Evolutionary conservation across 2,888 invertebrate genomes (phyloP), one percentile per base, ranked within the genome.

Genomic region (Agrilus mali): DNA sequence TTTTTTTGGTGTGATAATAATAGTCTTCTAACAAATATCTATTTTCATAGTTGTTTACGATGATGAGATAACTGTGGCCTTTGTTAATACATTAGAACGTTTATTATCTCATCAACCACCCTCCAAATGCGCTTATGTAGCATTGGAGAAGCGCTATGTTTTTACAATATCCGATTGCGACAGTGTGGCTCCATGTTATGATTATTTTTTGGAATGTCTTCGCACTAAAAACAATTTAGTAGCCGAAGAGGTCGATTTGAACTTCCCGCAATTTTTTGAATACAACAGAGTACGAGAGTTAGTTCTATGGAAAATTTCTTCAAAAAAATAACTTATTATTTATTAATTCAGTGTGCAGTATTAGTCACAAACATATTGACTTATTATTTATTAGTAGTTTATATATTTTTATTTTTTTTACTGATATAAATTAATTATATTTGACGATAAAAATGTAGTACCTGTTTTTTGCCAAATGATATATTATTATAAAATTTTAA

Each of bases 151-250:
- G 61, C 80, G 90, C 41, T 90, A 79, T 62, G 89, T 90, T 7
- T 92, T 90, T 58, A 88, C 88, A 0, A 63, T 86, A 50, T 75
- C 78, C 12, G 86, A 89, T 55, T 73, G 85, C 61, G 86, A 88
- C 48, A 76, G 82, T 0, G 80, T 80, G n/a, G 88, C 90, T 1
- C 89, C 89, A 0, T 88, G 88, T 68, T 90, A 85, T 57, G 88
- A 88, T 58, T 81, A 86, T 68, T 89, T 89, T 67, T 66, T 86
- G 1, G 70, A 74, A 31, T 67, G 78, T 47, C 55, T 82, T 12
- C 67, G 73, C 44, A 69, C 70, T 53, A 65, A 77, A 7, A 68
- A 71, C 45, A 65, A 66, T 17, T 75, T 85, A 76, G 68, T 59
- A 8, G 67, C 81, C 17, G 72, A 80, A 57, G 72, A 80, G 56